Conservation (phyloP, 2,888 invertebrate genomes). For the Lasioglossum marginatum region DNA sequence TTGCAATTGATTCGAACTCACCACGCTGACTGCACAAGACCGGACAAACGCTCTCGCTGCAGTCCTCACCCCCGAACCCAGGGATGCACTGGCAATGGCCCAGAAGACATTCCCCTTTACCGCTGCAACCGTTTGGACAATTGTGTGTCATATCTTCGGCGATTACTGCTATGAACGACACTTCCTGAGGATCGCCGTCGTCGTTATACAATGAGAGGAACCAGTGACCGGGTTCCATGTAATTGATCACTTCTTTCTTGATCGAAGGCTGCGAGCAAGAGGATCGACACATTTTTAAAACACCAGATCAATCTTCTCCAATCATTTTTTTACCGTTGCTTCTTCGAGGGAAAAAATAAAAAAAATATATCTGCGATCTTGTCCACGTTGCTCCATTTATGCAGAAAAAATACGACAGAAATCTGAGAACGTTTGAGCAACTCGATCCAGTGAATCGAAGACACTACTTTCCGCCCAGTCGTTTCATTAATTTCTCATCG, state of each 20-base stretch:
- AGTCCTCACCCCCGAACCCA: conserved; percentile 98
- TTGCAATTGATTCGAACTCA: conserved; percentile 32
- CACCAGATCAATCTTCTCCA: background rate
- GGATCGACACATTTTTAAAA: background rate
- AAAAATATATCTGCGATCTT: conserved; percentile 11
- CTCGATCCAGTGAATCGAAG: background rate
- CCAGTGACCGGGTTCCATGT: conserved; percentile 98
- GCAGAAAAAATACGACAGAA: conserved; percentile 15
- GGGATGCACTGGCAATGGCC: conserved; percentile 98
- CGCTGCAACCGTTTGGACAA: conserved; percentile 98
- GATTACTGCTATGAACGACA: conserved; percentile 92
- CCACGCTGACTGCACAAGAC: conserved; percentile 97
- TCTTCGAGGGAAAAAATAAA: conserved; percentile 28
- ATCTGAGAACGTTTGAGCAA: background rate
- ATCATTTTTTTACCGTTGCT: background rate
- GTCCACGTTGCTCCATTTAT: background rate
- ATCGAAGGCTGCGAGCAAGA: conserved; percentile 85
- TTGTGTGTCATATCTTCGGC: conserved; percentile 97
- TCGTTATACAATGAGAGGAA: conserved; percentile 98
- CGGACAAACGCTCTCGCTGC: conserved; percentile 98
- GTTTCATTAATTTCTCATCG: background rate
- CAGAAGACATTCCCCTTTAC: conserved; percentile 97
- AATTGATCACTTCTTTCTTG: conserved; percentile 96
- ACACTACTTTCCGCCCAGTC: background rate
- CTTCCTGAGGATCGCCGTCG: conserved; percentile 95